Base-by-base conservation (phyloP, 2,113 vertebrate genomes). In the Sula dactylatra region DNA sequence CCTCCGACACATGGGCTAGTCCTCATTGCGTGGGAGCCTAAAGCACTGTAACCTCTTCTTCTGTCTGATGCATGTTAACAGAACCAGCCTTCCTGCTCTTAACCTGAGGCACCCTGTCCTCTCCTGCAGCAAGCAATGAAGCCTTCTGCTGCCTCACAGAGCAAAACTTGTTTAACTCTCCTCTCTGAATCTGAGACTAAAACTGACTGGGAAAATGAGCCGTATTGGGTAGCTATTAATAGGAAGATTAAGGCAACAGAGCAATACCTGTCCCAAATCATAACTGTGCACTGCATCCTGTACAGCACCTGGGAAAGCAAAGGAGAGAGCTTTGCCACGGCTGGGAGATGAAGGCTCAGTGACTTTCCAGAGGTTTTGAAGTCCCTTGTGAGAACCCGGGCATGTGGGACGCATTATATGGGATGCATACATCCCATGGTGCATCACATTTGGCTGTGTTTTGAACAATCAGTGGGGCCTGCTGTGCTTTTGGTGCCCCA, bases 401-500 rank as follows among this genome's bases (percentile, higher is more conserved):
- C 18, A 16, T 0, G 2, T 10, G 11, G 47, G 32, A 47, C 36
- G 69, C 11, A 4, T 59, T 22, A 4, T 50, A 24, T 10, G 12
- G 18, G 26, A n/a, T 76, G 18, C 24, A 40, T 15, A 54, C 16
- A 47, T 31, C 16, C 67, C n/a, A 11, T 11, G 26, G 13, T 52
- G 26, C 47, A 31, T 22, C 16, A 20, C 26, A 24, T 62, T 54
- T 78, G 25, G 38, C 55, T 81, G 25, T 21, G 16, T 27, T 42
- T n/a, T 1, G 5, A 83, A 24, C 16, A 22, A 6, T 12, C 47
- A 36, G n/a, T 5, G 55, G 0, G 0, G 10, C 27, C 42, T 74
- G 19, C 10, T 74, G 31, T 66, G 77, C 13, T 89, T 91, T 59
- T 69, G 13, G 16, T 82, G n/a, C 61, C 25, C 40, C 29, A 10